Conservation (phyloP, 2,888 invertebrate genomes). For the Pterobdella sp. region DNA sequence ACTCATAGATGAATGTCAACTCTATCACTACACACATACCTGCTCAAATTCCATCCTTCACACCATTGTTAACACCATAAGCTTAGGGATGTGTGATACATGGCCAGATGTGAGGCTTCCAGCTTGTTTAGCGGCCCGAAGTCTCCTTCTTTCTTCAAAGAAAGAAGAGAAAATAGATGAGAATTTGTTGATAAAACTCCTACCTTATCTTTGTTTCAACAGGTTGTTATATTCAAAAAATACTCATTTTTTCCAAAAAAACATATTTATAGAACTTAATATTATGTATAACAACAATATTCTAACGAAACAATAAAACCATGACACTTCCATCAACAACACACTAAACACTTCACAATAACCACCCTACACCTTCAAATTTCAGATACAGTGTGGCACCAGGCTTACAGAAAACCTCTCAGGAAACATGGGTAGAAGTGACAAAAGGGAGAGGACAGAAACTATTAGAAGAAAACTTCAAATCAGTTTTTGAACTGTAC, state of each 20-base stretch:
- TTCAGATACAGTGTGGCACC: slow-evolving; percentile 12
- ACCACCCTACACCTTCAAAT: background rate
- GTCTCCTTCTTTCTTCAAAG: background rate
- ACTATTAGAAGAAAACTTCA: slow-evolving; percentile 7
- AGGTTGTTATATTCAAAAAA: background rate
- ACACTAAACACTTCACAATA: background rate
- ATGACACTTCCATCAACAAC: background rate
- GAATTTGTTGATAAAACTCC: background rate
- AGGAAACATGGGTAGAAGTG: slow-evolving; percentile 12
- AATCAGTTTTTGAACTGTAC: background rate
- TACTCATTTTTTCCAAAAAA: background rate
- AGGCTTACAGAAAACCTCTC: slow-evolving; percentile 14
- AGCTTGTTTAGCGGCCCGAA: slow-evolving; percentile 1
- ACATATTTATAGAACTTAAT: background rate
- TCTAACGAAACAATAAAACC: background rate
- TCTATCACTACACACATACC: slow-evolving; percentile 6
- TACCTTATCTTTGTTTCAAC: slow-evolving; percentile 22
- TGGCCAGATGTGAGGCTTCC: slow-evolving; percentile 19
- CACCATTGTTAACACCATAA: background rate
- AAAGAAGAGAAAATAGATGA: background rate
- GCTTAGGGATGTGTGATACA: slow-evolving; percentile 17
- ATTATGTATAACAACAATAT: background rate
- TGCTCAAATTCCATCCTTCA: background rate
- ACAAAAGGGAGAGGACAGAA: slow-evolving; percentile 14
- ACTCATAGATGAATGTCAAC: slow-evolving; percentile 10